A percentile compares a stretch with the other conserved stretches of the same genome.
phyloP scores from a whole-genome alignment of 2,797 vertebrate species.

The Emydoidea blandingii region DNA sequence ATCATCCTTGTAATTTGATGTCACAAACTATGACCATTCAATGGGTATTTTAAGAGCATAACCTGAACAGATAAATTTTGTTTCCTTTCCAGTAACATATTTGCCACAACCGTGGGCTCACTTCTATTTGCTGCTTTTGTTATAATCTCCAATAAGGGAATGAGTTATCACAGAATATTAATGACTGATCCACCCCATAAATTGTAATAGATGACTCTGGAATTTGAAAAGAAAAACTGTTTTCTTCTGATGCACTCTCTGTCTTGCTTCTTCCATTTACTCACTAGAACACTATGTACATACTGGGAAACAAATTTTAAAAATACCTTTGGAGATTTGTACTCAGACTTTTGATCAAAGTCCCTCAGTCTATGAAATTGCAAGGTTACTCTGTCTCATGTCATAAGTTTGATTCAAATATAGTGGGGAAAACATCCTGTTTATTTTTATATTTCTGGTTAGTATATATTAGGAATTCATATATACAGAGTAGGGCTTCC shows the following conservation, averaged over 20 bases:
- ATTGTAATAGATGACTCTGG: neutral
- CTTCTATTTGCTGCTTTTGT: conserved; percentile 40
- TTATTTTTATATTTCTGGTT: conserved; percentile 14
- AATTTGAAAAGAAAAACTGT: neutral
- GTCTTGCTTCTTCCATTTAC: neutral
- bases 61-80: neutral
- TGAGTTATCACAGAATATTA: conserved; percentile 33
- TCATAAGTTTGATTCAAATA: conserved; percentile 41
- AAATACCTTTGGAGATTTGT: neutral
- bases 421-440: conserved; percentile 13
- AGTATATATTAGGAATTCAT: conserved; percentile 20
- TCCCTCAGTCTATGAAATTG: conserved; percentile 29
- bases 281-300: neutral
- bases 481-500: conserved; percentile 34
- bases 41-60: neutral
- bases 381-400: conserved; percentile 13
- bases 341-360: conserved; percentile 36
- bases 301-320: conserved; percentile 13
- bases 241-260: too few species aligned
- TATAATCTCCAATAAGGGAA: conserved; percentile 29
- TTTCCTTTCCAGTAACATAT: neutral
- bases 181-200: conserved; percentile 21
- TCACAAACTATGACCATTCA: neutral
- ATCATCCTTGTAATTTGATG: neutral
- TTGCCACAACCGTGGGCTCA: neutral